A percentile compares a stretch with the other conserved stretches of the same genome.
Conservation (phyloP, 2,888 invertebrate genomes). For the Latrodectus hesperus region DNA sequence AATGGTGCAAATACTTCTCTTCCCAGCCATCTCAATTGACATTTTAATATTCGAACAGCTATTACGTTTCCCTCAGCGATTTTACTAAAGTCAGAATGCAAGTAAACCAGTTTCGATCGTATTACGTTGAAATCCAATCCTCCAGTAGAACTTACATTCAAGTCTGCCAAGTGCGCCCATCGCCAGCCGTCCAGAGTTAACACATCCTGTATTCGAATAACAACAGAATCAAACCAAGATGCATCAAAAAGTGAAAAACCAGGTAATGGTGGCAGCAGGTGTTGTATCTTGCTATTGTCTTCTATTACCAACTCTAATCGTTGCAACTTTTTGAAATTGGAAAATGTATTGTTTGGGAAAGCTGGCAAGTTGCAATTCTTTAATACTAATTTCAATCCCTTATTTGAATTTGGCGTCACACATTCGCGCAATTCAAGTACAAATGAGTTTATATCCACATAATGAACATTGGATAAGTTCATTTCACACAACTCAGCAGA, state of each 20-base stretch:
- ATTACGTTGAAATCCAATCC: constrained; percentile 20
- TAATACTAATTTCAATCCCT: not conserved
- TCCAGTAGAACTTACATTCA: not conserved
- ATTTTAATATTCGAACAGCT: constrained; percentile 43
- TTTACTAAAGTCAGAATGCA: constrained; percentile 36
- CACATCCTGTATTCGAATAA: constrained; percentile 8
- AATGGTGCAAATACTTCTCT: constrained; percentile 34
- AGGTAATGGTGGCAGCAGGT: constrained; percentile 14
- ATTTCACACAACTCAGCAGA: constrained; percentile 10
- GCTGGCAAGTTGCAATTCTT: constrained; percentile 37
- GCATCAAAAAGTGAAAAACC: constrained; percentile 26
- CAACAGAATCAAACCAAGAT: constrained; percentile 15
- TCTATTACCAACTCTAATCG: constrained; percentile 23
- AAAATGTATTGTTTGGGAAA: constrained; percentile 37
- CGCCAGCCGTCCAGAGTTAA: constrained; percentile 40
- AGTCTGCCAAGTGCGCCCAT: constrained; percentile 15
- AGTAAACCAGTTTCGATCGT: constrained; percentile 32
- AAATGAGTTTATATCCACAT: constrained; percentile 1
- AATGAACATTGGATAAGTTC: constrained; percentile 15
- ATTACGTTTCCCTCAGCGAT: constrained; percentile 29
- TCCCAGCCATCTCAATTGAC: constrained; percentile 45
- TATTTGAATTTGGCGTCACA: not conserved
- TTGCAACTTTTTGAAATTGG: not conserved
- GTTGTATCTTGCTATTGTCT: constrained; percentile 13
- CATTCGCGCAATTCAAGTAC: not conserved